Base-by-base conservation (phyloP, 2,797 vertebrate genomes). In the Ctenopoma multispine region DNA sequence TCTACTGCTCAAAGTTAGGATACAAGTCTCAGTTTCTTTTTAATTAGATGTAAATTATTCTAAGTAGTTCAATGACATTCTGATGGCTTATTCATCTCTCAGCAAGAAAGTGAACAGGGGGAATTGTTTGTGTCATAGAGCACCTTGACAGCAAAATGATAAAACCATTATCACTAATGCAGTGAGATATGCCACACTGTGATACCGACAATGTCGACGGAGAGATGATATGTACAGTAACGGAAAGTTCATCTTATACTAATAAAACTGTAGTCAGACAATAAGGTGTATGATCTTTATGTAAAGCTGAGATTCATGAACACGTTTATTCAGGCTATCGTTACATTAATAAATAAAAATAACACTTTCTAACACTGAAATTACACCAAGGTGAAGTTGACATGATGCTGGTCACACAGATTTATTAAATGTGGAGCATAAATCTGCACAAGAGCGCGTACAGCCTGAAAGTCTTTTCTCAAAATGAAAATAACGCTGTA, bases 281-380 rank as follows among this genome's bases (percentile, higher is more conserved):
- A 31, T 48, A 72, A 56, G 64, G 63, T 54, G 3, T 57, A 31
- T 23, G 40, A 49, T 66, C 7, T 53, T 66, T 56, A 27, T 55
- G 38, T 60, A 36, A 67, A 56, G 46, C 1, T 63, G 53, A 74
- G 60, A 64, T 66, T 63, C 40, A 71, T 81, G 73, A 85, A 87
- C 95, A 95, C 90, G 94, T 96, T 97, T 95, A 93, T 86, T 90
- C 86, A 93, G 91, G 92, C 91, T 94, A 94, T 87, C 80, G 84
- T 94, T 89, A 90, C 90, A 90, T 93, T 92, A 89, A 96, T 93
- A 96, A 96, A 97, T 95, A 96, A 91, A 96, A 94, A 94, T 93
- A 88, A 80, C 53, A 61, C 79, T 79, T 82, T 60, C 86, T 86
- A 81, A 79, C 76, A 79, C 70, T 78, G 72, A 87, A 72, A 79